Base-by-base conservation (phyloP, 1,140 invertebrate species). In the Eriosoma lanigerum region DNA sequence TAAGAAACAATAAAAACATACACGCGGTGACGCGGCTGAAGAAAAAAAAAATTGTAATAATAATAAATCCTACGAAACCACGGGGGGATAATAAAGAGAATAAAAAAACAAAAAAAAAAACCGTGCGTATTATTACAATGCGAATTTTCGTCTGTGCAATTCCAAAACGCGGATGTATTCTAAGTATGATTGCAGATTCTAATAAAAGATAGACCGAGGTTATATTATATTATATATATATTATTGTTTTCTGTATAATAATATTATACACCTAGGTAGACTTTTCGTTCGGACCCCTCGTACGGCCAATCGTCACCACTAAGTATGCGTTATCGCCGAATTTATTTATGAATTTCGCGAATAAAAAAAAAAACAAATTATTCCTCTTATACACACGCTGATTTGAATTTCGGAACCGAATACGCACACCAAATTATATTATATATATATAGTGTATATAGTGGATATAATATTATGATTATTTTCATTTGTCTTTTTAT, bases 321-420 rank as follows among this genome's bases (percentile, higher is more conserved):
- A n/a, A n/a, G n/a, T n/a, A n/a, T n/a, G 21, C 8, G 8, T 70
- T 70, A 48, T 48, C 21, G 15, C 21, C 46, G 26, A 72, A 72
- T 72, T 72, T n/a, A 29, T 72, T 72, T 72, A 72, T 52, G 68
- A 72, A n/a, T 72, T 72, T 72, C 46, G 48, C 68, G n/a, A n/a
- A n/a, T n/a, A n/a, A n/a, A n/a, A n/a, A 72, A 72, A 72, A 38
- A 38, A 38, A 38, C 8, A 38, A 4, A 38, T 38, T 38, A 38
- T 38, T 4, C 32, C 3, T 38, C 3, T 38, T 38, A 38, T 38
- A 38, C 32, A 8, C 32, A 4, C 21, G 68, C 68, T 72, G 48
- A 72, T 72, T 72, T 72, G 48, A 72, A 72, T 72, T 52, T 52
- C 46, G 46, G 24, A 52, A 52, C 9, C 24, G 68, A 52, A 72